A percentile compares a stretch with the other conserved stretches of the same genome.
Conservation (phyloP, 30 jellyfish, hydroid and myxozoan species). For the Pelagia noctiluca region DNA sequence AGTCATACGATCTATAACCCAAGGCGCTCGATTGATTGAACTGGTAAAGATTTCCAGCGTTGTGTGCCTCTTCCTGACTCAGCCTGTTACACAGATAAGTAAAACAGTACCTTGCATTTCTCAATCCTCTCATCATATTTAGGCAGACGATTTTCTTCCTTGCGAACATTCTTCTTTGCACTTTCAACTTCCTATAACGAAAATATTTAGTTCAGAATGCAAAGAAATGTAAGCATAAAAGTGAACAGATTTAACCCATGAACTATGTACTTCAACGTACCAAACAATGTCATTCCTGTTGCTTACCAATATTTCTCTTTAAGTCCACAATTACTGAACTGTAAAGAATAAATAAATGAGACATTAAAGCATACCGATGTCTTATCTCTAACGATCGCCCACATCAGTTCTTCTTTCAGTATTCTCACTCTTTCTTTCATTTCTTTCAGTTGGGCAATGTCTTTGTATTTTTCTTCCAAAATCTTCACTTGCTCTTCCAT, state of each 20-base stretch:
- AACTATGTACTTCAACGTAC: too few species aligned
- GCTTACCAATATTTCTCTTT: too few species aligned
- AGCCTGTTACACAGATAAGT: background rate
- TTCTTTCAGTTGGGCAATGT: slow-evolving; percentile 85
- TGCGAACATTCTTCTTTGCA: slow-evolving; percentile 27
- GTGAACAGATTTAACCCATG: too few species aligned
- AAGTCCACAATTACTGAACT: too few species aligned
- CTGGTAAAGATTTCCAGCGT: too few species aligned
- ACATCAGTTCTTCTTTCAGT: slow-evolving; percentile 75
- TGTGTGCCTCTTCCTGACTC: background rate
- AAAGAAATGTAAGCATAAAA: too few species aligned
- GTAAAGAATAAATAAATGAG: background rate
- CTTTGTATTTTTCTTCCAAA: slow-evolving; percentile 91
- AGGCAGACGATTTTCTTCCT: slow-evolving; percentile 70
- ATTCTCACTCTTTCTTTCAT: slow-evolving; percentile 79
- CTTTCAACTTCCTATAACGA: slow-evolving; percentile 77
- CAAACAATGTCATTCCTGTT: too few species aligned
- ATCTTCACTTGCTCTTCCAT: slow-evolving; percentile 78
- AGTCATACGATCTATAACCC: too few species aligned
- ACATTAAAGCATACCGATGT: slow-evolving; percentile 46
- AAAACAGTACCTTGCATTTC: slow-evolving; percentile 73
- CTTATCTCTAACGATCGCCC: slow-evolving; percentile 93
- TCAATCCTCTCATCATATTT: slow-evolving; percentile 63
- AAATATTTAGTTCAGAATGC: too few species aligned
- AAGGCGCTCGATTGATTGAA: too few species aligned